Conservation (phyloP, 2,113 vertebrate species). For the Struthio camelus region DNA sequence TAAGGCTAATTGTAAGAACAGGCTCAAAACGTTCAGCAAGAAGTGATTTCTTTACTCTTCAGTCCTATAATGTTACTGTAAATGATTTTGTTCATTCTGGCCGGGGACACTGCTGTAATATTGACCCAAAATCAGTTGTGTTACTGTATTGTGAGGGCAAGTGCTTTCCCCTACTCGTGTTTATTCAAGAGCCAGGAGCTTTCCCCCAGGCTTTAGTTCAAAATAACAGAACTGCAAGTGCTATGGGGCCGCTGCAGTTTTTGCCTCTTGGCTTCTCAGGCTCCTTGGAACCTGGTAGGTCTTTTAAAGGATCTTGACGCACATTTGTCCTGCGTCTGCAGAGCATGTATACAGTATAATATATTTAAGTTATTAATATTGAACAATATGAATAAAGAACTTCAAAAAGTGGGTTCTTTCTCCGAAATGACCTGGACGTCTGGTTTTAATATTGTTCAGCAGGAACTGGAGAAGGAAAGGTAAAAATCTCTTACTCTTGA, state of each 20-base stretch:
- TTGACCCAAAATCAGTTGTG: neutral
- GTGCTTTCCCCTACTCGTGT: neutral
- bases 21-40: neutral
- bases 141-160: neutral
- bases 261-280: neutral
- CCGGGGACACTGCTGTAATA: neutral
- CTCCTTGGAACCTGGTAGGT: neutral
- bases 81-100: neutral
- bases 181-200: neutral
- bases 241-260: neutral
- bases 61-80: neutral
- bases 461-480: neutral
- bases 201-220: neutral
- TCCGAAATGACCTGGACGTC: constrained; percentile 5
- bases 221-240: neutral
- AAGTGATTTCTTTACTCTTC: neutral
- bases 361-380: constrained; percentile 4
- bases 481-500: constrained; percentile 26
- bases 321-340: neutral
- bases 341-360: neutral
- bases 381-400: neutral
- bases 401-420: constrained; percentile 6
- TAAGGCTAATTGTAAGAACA: neutral
- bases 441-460: constrained; percentile 40
- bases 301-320: neutral